Conservation (phyloP, 2,888 invertebrate species). For the Busseola fusca region DNA sequence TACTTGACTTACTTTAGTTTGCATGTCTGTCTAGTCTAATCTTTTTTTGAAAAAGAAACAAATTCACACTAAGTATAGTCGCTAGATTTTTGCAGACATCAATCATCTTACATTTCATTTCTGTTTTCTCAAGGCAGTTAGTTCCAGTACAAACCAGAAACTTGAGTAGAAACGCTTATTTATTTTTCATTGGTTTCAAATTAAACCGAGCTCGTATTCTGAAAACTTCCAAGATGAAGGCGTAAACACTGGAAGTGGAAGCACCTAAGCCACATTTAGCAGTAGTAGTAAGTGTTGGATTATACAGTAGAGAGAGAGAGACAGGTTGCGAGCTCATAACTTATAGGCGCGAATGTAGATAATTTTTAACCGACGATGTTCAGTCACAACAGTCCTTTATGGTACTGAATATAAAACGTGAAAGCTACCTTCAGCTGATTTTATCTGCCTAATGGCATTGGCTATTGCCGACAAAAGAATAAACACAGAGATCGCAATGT, state of each 20-base stretch:
- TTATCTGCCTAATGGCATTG: constrained; percentile 7
- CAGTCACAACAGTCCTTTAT: constrained; percentile 11
- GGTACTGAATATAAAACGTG: constrained; percentile 17
- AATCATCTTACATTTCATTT: constrained; percentile 23
- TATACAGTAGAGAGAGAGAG: not conserved
- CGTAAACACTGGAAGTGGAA: constrained; percentile 14
- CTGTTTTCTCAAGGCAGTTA: not conserved
- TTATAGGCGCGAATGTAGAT: constrained; percentile 10
- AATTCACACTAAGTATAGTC: not conserved
- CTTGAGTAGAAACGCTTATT: constrained; percentile 20
- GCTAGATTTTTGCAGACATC: constrained; percentile 15
- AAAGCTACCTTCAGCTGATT: constrained; percentile 19
- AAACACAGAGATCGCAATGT: constrained; percentile 42
- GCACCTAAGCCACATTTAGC: not conserved
- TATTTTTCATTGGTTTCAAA: constrained; percentile 10
- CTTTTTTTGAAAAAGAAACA: constrained; percentile 21
- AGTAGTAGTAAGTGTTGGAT: constrained; percentile 14
- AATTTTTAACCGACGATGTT: constrained; percentile 14
- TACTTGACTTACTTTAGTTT: not conserved
- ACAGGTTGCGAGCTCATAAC: constrained; percentile 13
- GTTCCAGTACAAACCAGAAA: constrained; percentile 8
- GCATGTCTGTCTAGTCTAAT: not conserved
- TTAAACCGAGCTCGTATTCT: constrained; percentile 1
- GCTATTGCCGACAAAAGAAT: constrained; percentile 44
- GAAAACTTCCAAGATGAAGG: constrained; percentile 5